Conservation (phyloP, 2,888 invertebrate genomes). For the Acronicta alni region DNA sequence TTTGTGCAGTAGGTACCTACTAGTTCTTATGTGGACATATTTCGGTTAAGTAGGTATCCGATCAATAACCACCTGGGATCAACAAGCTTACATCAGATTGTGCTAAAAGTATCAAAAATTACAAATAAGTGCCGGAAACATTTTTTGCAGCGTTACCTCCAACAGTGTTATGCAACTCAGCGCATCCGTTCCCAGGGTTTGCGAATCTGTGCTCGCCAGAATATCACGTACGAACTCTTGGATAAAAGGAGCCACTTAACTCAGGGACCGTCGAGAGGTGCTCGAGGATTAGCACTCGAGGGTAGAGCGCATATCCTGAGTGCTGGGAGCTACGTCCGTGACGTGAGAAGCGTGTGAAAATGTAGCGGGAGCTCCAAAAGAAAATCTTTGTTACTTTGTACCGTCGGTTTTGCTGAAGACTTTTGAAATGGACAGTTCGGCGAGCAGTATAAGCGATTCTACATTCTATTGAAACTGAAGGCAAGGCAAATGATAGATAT, state of each 20-base stretch:
- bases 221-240: conserved; percentile 73
- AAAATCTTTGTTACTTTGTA: background rate
- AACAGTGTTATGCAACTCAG: conserved; percentile 54
- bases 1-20: too few species aligned
- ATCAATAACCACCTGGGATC: too few species aligned
- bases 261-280: conserved; percentile 57
- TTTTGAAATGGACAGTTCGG: too few species aligned
- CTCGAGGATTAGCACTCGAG: conserved; percentile 57
- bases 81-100: too few species aligned
- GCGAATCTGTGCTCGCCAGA: conserved; percentile 57
- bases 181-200: conserved; percentile 80
- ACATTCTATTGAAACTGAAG: too few species aligned
- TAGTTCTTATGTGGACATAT: too few species aligned
- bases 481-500: too few species aligned
- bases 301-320: conserved; percentile 58
- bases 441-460: too few species aligned
- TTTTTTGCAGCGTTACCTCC: conserved; percentile 53
- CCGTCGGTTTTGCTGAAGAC: background rate
- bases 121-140: conserved; percentile 31
- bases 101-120: too few species aligned
- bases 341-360: conserved; percentile 71
- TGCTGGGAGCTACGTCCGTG: conserved; percentile 71
- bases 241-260: conserved; percentile 66
- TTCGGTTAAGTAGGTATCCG: too few species aligned
- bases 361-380: background rate